These are phyloP conservation scores for Eupleurogrammus muticus DNA, from an alignment of 2,797 vertebrate genomes.

Conservation along the genomic window DNA sequence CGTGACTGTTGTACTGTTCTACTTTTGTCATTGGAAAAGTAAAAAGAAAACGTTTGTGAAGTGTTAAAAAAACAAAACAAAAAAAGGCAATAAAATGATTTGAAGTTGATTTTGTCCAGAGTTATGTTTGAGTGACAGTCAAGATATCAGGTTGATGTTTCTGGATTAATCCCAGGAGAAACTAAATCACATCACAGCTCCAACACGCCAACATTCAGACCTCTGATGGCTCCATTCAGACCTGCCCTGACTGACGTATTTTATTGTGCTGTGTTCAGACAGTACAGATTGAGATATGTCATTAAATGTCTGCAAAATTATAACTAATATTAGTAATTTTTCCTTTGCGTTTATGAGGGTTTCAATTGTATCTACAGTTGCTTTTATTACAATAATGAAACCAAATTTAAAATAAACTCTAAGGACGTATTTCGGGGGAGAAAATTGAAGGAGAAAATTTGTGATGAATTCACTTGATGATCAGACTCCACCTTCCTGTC, in stretches of 20 bases:
- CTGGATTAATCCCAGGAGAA: slow-evolving; percentile 60
- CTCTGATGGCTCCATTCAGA: background rate
- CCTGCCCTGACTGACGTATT: background rate
- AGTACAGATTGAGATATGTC: background rate
- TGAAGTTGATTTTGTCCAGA: background rate
- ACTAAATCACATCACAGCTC: slow-evolving; percentile 29
- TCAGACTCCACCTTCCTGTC: background rate
- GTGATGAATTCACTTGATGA: background rate
- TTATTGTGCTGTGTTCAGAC: background rate
- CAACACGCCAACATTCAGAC: background rate
- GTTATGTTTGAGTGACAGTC: no score
- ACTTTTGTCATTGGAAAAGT: background rate
- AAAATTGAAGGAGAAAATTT: background rate
- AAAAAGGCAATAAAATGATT: background rate
- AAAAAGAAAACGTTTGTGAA: background rate
- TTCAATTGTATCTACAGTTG: background rate
- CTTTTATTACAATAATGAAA: background rate
- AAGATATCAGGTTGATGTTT: background rate
- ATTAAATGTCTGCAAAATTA: background rate
- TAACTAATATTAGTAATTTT: background rate
- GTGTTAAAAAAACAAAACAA: background rate
- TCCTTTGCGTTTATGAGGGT: background rate
- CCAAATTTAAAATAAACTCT: background rate
- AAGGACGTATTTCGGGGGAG: background rate
- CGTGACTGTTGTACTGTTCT: background rate